Conservation (phyloP, 2,113 vertebrate species). For the Zootoca vivipara region DNA sequence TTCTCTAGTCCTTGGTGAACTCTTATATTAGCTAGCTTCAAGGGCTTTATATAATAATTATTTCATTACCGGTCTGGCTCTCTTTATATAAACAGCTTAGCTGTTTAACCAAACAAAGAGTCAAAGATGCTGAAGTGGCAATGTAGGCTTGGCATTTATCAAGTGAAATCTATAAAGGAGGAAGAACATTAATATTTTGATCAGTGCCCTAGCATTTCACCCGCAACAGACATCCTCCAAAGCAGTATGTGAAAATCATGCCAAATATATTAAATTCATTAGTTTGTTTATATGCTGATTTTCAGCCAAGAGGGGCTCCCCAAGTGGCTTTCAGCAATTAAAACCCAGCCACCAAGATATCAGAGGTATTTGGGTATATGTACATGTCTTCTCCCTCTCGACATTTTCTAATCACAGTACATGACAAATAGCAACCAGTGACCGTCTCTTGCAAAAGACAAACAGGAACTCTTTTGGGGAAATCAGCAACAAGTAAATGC, state of each 20-base stretch:
- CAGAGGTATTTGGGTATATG: neutral
- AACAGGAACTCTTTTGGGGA: neutral
- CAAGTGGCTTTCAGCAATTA: neutral
- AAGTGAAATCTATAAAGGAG: neutral
- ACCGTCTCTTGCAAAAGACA: neutral
- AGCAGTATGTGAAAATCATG: neutral
- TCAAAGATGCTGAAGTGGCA: neutral
- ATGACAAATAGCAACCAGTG: neutral
- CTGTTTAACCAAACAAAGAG: slow-evolving; percentile 8
- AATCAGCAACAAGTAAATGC: neutral
- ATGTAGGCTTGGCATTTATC: fast-evolving
- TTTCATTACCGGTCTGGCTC: slow-evolving; percentile 20
- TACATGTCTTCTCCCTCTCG: neutral
- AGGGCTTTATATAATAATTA: neutral
- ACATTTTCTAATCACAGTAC: too few species aligned
- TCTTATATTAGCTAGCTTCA: slow-evolving; percentile 34
- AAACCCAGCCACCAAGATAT: neutral
- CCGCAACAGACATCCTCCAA: neutral
- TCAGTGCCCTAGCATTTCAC: neutral
- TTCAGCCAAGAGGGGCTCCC: neutral
- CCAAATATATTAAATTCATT: neutral
- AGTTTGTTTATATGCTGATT: neutral
- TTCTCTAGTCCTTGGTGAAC: slow-evolving; percentile 42
- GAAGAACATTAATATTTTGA: neutral
- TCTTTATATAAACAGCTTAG: slow-evolving; percentile 21